phyloP scores from a whole-genome alignment of 2,113 vertebrate genomes.

The Raja brachyura region DNA sequence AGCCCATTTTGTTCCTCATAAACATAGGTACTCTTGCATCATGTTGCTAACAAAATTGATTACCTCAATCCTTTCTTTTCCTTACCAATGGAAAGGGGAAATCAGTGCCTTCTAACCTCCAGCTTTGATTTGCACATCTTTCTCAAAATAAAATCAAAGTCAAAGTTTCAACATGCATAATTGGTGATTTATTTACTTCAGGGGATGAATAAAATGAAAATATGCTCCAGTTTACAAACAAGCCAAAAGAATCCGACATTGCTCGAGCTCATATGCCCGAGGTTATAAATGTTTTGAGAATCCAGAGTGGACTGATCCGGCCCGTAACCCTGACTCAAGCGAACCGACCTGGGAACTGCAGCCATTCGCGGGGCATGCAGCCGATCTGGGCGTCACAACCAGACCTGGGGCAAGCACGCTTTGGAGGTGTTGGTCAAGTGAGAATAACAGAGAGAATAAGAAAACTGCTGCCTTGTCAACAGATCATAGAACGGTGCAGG shows the following conservation, averaged over 20 bases:
- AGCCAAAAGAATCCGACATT: background rate
- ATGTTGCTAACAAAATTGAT: background rate
- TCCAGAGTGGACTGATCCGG: background rate
- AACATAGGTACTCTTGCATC: background rate
- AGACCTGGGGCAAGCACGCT: too few species aligned
- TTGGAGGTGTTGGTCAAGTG: too few species aligned
- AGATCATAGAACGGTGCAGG: too few species aligned
- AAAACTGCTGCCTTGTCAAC: too few species aligned
- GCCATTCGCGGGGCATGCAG: too few species aligned
- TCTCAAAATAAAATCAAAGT: background rate
- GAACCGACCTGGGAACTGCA: too few species aligned
- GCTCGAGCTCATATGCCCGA: background rate
- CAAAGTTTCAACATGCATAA: background rate
- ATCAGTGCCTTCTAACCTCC: background rate
- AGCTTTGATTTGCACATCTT: background rate
- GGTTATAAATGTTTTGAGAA: background rate
- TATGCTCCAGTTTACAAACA: background rate
- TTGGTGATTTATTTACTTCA: background rate
- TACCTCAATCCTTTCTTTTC: background rate
- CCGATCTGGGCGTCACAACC: too few species aligned
- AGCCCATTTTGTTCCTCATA: background rate
- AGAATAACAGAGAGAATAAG: too few species aligned
- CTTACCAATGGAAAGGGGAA: background rate
- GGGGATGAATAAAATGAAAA: background rate
- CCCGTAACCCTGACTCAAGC: too few species aligned